Percentiles rank a stretch among this genome's conserved stretches.
These are phyloP conservation scores for Buteo buteo DNA, from an alignment of 2,113 vertebrate genomes.

Conservation along the genomic window DNA sequence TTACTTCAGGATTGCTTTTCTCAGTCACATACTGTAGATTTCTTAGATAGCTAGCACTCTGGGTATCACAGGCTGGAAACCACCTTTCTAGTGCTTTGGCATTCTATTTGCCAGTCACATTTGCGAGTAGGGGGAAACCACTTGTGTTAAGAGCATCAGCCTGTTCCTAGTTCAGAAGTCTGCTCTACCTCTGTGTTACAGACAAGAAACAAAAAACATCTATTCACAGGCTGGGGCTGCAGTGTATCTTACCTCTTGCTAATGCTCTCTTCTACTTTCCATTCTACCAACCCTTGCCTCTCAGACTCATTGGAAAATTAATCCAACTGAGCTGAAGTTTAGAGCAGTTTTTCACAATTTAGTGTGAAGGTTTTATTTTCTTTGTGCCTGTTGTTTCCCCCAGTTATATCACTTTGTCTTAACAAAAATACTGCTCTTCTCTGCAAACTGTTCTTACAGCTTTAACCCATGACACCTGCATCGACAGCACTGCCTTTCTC, in stretches of 20 bases:
- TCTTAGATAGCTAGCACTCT: background rate
- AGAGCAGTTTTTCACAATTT: background rate
- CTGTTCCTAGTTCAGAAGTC: background rate
- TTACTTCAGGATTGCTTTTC: background rate
- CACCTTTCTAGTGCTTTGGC: background rate
- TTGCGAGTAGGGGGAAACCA: background rate
- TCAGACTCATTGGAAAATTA: background rate
- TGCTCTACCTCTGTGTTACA: background rate
- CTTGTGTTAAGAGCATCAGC: background rate
- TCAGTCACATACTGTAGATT: background rate
- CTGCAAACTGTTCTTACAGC: background rate
- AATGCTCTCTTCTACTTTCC: background rate
- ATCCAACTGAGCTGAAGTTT: background rate
- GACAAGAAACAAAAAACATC: background rate
- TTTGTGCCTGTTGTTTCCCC: background rate
- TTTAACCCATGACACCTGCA: background rate
- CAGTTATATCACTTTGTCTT: background rate
- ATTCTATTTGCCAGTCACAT: background rate
- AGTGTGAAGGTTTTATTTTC: background rate
- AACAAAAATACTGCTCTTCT: background rate
- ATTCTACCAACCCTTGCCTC: background rate
- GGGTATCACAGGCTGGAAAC: background rate
- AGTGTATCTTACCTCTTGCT: background rate
- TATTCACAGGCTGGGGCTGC: fast-evolving
- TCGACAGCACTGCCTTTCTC: background rate